Evolutionary conservation across 2,888 invertebrate genomes (phyloP).

Genomic region (Apotomis betuletana): DNA sequence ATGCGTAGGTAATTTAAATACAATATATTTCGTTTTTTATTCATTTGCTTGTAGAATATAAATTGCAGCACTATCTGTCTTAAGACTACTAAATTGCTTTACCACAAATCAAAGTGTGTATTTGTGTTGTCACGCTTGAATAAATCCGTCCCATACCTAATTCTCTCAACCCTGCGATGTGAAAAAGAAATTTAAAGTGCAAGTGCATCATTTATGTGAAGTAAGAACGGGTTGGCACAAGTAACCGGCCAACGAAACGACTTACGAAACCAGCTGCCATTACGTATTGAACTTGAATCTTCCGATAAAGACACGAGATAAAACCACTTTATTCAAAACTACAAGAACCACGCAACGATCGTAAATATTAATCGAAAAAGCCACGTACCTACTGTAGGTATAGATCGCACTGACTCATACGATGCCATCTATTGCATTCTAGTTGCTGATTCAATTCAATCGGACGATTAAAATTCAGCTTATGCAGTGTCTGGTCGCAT

Average conservation of each 20-base stretch:
- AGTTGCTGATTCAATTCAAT: constrained; percentile 75
- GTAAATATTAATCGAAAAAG: constrained; percentile 7
- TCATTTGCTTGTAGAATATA: too few relatives aligned
- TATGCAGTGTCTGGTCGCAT: constrained; percentile 72
- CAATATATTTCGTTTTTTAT: too few relatives aligned
- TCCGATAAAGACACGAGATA: constrained; percentile 22
- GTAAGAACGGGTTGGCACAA: constrained; percentile 61
- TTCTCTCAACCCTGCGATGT: constrained; percentile 43
- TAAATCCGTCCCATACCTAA: not conserved
- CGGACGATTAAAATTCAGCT: constrained; percentile 76
- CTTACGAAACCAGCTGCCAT: constrained; percentile 70
- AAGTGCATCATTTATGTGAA: constrained; percentile 61
- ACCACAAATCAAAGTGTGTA: too few relatives aligned
- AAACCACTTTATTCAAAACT: constrained; percentile 16
- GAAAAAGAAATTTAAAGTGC: constrained; percentile 49
- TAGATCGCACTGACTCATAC: constrained; percentile 45
- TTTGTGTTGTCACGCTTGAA: not conserved
- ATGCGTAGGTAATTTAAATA: too few relatives aligned
- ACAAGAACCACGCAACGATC: constrained; percentile 12
- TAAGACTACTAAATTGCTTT: too few relatives aligned
- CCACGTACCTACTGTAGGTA: constrained; percentile 13
- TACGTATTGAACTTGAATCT: constrained; percentile 67
- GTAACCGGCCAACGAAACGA: constrained; percentile 57
- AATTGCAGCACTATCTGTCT: too few relatives aligned
- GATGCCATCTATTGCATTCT: constrained; percentile 67